Evolutionary conservation across 2,888 invertebrate genomes (phyloP).

Genomic region (Encarsia formosa): DNA sequence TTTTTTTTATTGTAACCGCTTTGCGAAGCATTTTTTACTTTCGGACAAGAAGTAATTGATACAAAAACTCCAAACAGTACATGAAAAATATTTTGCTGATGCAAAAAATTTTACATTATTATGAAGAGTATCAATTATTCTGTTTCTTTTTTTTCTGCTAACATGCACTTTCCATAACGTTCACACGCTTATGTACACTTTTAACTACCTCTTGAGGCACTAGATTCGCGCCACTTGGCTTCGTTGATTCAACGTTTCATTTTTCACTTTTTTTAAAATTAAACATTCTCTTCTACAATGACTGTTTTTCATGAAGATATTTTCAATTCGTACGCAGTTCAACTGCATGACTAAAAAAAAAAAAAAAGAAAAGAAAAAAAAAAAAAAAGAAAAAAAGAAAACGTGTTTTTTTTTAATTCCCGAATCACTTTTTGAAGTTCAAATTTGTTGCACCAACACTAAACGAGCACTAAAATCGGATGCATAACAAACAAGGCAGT

Average conservation of each 20-base stretch:
- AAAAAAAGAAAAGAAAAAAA: too few relatives aligned
- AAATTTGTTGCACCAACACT: slow-evolving; percentile 25
- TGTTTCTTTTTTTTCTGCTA: slow-evolving; percentile 27
- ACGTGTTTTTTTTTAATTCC: too few relatives aligned
- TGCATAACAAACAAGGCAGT: slow-evolving; percentile 26
- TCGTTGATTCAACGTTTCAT: slow-evolving; percentile 28
- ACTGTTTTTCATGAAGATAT: slow-evolving; percentile 8
- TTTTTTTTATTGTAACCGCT: too few relatives aligned
- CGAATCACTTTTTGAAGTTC: slow-evolving; percentile 19
- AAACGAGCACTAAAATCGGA: slow-evolving; percentile 27
- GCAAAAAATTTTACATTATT: slow-evolving; percentile 23
- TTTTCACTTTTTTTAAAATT: slow-evolving; percentile 23
- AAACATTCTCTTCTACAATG: slow-evolving; percentile 15
- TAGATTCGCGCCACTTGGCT: slow-evolving; percentile 31
- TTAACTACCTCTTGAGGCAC: slow-evolving; percentile 33
- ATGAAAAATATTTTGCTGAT: slow-evolving; percentile 13
- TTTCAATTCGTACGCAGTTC: slow-evolving; percentile 20
- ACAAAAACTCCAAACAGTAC: slow-evolving; percentile 18
- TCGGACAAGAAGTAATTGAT: slow-evolving; percentile 26
- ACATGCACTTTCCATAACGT: slow-evolving; percentile 18
- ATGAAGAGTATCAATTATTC: slow-evolving; percentile 11
- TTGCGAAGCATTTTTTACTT: too few relatives aligned
- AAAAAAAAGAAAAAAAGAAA: too few relatives aligned
- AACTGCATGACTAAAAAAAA: slow-evolving; percentile 24
- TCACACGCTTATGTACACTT: slow-evolving; percentile 28